phyloP scores from a whole-genome alignment of 2,113 vertebrate genomes.

The Leucopternis melanops region DNA sequence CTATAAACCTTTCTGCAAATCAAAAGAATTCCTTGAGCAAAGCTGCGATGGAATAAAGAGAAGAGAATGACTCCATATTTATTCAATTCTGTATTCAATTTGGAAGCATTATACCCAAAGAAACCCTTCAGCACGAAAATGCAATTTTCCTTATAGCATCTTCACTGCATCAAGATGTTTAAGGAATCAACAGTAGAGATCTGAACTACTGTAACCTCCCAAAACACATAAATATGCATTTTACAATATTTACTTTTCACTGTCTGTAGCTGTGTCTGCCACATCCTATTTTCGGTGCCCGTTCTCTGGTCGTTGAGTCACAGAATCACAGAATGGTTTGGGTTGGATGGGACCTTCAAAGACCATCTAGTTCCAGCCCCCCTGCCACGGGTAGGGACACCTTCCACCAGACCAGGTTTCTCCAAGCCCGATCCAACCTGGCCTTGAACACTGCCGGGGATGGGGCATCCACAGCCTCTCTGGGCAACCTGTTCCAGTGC shows the following conservation, averaged over 20 bases:
- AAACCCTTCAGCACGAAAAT: not conserved
- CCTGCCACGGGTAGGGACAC: not conserved
- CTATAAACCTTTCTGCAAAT: conserved; percentile 8
- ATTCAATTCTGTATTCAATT: not conserved
- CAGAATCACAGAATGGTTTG: not conserved
- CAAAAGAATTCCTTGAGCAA: conserved; percentile 5
- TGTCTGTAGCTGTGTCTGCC: not conserved
- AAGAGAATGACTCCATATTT: not conserved
- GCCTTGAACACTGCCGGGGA: not conserved
- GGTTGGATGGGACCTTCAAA: not conserved
- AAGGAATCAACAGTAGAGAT: not conserved
- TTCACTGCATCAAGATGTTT: not conserved
- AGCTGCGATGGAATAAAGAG: not conserved
- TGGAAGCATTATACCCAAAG: not conserved
- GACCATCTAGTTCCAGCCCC: not conserved
- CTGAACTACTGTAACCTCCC: not conserved
- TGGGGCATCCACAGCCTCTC: no score
- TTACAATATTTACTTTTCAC: not conserved
- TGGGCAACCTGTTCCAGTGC: not conserved
- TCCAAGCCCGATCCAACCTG: not conserved
- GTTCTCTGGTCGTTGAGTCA: not conserved
- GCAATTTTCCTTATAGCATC: not conserved
- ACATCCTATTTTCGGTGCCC: not conserved
- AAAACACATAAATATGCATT: not conserved
- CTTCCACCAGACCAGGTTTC: not conserved